These are phyloP conservation scores for Aphrophora alni DNA, from an alignment of 2,888 invertebrate genomes.

Conservation along the genomic window DNA sequence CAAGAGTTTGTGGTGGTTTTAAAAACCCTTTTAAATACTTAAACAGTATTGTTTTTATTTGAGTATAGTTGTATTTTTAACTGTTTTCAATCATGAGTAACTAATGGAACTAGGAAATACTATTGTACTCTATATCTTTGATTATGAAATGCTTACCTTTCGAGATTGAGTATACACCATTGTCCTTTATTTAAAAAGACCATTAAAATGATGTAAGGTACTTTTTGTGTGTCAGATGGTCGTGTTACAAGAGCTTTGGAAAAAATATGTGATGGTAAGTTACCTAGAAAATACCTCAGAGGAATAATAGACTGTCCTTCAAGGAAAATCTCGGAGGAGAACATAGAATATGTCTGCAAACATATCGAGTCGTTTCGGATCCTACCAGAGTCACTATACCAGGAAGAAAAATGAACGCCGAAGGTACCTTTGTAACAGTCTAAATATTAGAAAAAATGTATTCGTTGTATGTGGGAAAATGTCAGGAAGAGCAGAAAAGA, in stretches of 20 bases:
- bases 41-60: too few species aligned
- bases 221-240: neutral
- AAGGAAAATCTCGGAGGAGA: neutral
- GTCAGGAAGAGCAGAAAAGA: neutral
- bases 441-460: conserved; percentile 30
- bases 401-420: conserved; percentile 13
- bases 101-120: too few species aligned
- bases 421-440: neutral
- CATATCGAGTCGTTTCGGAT: conserved; percentile 14
- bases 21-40: too few species aligned
- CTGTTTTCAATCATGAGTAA: too few species aligned
- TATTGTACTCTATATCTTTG: too few species aligned
- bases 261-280: neutral
- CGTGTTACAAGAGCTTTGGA: neutral
- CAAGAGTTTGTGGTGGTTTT: too few species aligned
- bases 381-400: conserved; percentile 15
- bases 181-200: too few species aligned
- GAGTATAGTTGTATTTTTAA: too few species aligned
- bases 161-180: too few species aligned
- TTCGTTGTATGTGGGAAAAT: neutral
- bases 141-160: too few species aligned
- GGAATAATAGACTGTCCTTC: conserved; percentile 7
- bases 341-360: conserved; percentile 4
- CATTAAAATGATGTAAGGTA: too few species aligned
- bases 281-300: conserved; percentile 20